Base-by-base conservation (phyloP, 2,888 invertebrate species). In the Pilophorus perplexus region DNA sequence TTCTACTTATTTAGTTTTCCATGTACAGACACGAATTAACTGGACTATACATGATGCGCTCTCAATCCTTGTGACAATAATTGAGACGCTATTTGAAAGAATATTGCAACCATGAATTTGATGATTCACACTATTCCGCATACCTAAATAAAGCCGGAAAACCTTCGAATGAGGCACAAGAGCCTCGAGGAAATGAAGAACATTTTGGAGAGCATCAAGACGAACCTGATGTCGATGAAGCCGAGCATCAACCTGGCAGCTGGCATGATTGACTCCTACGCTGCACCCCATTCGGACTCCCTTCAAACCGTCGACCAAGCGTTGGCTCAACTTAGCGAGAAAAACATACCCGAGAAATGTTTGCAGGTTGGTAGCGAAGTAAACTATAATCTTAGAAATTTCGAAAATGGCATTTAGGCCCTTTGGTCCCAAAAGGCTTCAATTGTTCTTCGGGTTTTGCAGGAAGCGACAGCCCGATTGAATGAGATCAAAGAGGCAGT, bases 121-220 rank as follows among this genome's bases (percentile, higher is more conserved):
- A n/a, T n/a, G n/a, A n/a, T n/a, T n/a, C n/a, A n/a, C n/a, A n/a
- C n/a, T n/a, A n/a, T n/a, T n/a, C n/a, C n/a, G n/a, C n/a, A n/a
- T n/a, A n/a, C n/a, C n/a, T n/a, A n/a, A n/a, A n/a, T n/a, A n/a
- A n/a, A n/a, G n/a, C n/a, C n/a, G n/a, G n/a, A n/a, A n/a, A n/a
- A n/a, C n/a, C n/a, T n/a, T n/a, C n/a, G n/a, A n/a, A n/a, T n/a
- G n/a, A n/a, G n/a, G n/a, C n/a, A n/a, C 40, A 40, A 59, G 33
- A 14, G 25, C 18, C 38, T 59, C n/a, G 16, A 25, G 18, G 25
- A 42, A 4, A 16, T 59, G 59, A 59, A 40, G 18, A 18, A 3
- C 25, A 59, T 23, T 40, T 59, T 59, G 59, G 59, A 42, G 14
- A 38, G 42, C 6, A 42, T 59, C 14, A 38, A 42, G 22, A n/a